A percentile compares a stretch with the other conserved stretches of the same genome.
Evolutionary conservation across 2,888 invertebrate genomes (phyloP).

Genomic region (Subacronicta megacephala): DNA sequence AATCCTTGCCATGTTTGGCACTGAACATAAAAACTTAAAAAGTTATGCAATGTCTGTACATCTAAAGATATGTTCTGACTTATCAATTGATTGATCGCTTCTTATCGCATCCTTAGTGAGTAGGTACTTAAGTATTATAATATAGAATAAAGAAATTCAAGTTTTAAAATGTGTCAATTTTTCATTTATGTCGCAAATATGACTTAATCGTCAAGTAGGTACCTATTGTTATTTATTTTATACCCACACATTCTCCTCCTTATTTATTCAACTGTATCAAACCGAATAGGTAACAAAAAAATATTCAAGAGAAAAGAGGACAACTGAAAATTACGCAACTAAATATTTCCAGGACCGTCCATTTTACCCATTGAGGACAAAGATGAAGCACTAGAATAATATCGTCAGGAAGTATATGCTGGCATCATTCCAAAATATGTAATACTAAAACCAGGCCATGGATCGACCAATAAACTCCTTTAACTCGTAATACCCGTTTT

Average conservation of each 20-base stretch:
- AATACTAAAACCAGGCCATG: constrained; percentile 34
- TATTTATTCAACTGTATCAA: constrained; percentile 12
- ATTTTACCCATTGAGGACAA: constrained; percentile 32
- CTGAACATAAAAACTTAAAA: constrained; percentile 10
- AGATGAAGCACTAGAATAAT: constrained; percentile 40
- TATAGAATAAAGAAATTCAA: constrained; percentile 3
- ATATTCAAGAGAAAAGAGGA: not conserved
- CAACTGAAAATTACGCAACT: not conserved
- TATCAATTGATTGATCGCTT: constrained; percentile 49
- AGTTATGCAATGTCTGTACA: constrained; percentile 15
- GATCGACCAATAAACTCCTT: constrained; percentile 26
- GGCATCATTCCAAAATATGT: constrained; percentile 46
- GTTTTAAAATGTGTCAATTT: not conserved
- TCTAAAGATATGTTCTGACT: constrained; percentile 10
- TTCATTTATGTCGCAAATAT: not conserved
- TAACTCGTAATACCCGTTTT: not conserved
- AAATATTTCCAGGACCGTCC: constrained; percentile 4
- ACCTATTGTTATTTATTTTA: not conserved
- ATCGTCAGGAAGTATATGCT: constrained; percentile 30
- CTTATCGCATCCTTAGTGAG: constrained; percentile 28
- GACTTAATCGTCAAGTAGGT: not conserved
- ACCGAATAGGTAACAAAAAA: not conserved
- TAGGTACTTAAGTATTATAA: too few relatives aligned
- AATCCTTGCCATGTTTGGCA: not conserved
- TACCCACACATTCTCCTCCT: not conserved